These are phyloP conservation scores for Zaprionus ornatus DNA, from an alignment of 1,140 invertebrate genomes.

Conservation along the genomic window DNA sequence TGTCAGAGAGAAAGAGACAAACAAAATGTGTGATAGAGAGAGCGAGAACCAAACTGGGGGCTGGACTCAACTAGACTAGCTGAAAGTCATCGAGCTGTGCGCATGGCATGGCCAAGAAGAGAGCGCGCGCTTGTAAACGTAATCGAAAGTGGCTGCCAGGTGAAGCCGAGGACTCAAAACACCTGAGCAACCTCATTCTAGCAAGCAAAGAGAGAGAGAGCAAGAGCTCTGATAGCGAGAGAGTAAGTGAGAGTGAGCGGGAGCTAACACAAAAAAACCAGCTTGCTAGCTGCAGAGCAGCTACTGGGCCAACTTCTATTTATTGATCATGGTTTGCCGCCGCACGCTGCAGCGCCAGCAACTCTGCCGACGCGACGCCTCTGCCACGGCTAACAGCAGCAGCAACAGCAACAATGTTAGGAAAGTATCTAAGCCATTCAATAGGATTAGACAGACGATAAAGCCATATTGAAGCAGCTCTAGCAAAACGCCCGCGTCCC, in stretches of 20 bases:
- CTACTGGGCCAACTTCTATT: conserved; percentile 42
- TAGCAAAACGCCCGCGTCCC: conserved; percentile 13
- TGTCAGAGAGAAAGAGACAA: conserved; percentile 9
- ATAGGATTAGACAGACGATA: conserved; percentile 45
- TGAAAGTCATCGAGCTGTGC: conserved; percentile 24
- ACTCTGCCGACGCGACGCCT: conserved; percentile 17
- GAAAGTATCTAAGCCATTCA: conserved; percentile 32
- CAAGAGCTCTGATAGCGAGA: neutral
- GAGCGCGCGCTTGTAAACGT: neutral
- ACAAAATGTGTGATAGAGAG: neutral
- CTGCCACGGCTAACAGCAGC: conserved; percentile 8
- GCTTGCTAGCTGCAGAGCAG: conserved; percentile 21
- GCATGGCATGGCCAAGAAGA: conserved; percentile 21
- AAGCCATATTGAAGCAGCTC: conserved; percentile 6
- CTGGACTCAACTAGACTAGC: conserved; percentile 16
- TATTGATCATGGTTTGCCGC: conserved; percentile 37
- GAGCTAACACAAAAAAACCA: conserved; percentile 31
- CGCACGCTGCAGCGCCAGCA: conserved; percentile 14
- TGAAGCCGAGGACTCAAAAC: neutral
- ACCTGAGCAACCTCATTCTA: conserved; percentile 24
- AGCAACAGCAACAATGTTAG: conserved; percentile 16
- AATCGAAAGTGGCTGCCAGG: conserved; percentile 40
- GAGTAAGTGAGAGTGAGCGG: conserved; percentile 4
- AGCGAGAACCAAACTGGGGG: conserved; percentile 1
- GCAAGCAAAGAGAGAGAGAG: neutral